Conservation (phyloP, 2,888 invertebrate species). For the Podabrus alpinus region DNA sequence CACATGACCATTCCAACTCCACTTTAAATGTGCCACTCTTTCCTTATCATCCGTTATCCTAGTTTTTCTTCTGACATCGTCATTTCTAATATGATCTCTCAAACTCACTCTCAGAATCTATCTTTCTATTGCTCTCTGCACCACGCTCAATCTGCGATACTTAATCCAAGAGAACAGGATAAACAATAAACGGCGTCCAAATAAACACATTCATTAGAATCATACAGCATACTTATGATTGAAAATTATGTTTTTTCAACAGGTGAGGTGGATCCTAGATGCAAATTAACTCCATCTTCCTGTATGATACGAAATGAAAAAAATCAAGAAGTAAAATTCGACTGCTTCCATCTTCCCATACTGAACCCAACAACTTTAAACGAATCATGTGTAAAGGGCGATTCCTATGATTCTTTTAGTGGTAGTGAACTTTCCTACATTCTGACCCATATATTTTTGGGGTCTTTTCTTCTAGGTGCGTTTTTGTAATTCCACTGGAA, state of each 20-base stretch:
- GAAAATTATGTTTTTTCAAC: not conserved
- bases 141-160: too few relatives aligned
- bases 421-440: slow-evolving; percentile 58
- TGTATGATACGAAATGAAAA: not conserved
- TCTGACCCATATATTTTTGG: slow-evolving; percentile 53
- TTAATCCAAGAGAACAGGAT: too few relatives aligned
- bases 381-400: slow-evolving; percentile 54
- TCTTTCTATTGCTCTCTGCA: too few relatives aligned
- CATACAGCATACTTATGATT: not conserved
- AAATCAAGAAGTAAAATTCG: not conserved
- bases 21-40: too few relatives aligned
- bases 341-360: slow-evolving; percentile 50
- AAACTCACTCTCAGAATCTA: too few relatives aligned
- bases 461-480: slow-evolving; percentile 51
- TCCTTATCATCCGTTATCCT: too few relatives aligned
- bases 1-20: too few relatives aligned
- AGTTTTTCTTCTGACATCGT: too few relatives aligned
- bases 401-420: slow-evolving; percentile 59
- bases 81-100: too few relatives aligned
- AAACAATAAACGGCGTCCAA: too few relatives aligned
- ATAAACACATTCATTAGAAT: not conserved
- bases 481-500: not conserved
- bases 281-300: not conserved
- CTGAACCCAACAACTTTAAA: slow-evolving; percentile 41
- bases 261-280: not conserved